Percentiles rank a stretch among this genome's conserved stretches.
Conservation (phyloP, 1,140 invertebrate species). For the Drosophila arizonae region DNA sequence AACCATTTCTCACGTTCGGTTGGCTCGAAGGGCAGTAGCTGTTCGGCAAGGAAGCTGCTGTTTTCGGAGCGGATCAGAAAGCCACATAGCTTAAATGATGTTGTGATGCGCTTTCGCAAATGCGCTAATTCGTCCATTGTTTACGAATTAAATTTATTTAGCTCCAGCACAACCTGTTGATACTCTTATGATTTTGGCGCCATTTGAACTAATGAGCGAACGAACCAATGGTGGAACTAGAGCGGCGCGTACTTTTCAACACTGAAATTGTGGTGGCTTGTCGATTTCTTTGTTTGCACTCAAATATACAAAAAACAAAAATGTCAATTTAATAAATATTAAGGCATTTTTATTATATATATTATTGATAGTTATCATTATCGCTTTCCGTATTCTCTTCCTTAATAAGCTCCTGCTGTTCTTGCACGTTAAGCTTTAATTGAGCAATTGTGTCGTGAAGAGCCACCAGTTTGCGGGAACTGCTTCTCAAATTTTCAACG, state of each 20-base stretch:
- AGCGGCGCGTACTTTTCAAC: not conserved
- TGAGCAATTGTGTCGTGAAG: constrained; percentile 57
- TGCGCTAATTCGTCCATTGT: constrained; percentile 69
- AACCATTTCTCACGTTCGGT: constrained; percentile 84
- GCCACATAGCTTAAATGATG: constrained; percentile 74
- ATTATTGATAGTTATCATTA: not conserved
- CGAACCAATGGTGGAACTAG: constrained; percentile 3
- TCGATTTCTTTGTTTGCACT: not conserved
- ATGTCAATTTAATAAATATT: not conserved
- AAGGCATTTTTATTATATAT: not conserved
- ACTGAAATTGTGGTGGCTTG: constrained; percentile 17
- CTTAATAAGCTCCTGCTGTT: constrained; percentile 11
- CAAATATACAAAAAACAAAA: not conserved
- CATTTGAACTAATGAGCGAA: constrained; percentile 30
- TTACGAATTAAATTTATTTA: constrained; percentile 3
- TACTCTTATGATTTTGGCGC: constrained; percentile 38
- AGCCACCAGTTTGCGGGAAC: constrained; percentile 64
- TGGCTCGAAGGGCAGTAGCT: constrained; percentile 80
- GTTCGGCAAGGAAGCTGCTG: constrained; percentile 83
- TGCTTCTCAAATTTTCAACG: constrained; percentile 57
- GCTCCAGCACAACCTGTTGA: constrained; percentile 17
- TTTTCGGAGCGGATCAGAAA: constrained; percentile 80
- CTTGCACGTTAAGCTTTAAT: constrained; percentile 34
- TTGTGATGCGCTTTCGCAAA: constrained; percentile 70
- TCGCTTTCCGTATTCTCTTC: not conserved